Conservation (phyloP, 2,888 invertebrate genomes). For the Drosophila putrida region DNA sequence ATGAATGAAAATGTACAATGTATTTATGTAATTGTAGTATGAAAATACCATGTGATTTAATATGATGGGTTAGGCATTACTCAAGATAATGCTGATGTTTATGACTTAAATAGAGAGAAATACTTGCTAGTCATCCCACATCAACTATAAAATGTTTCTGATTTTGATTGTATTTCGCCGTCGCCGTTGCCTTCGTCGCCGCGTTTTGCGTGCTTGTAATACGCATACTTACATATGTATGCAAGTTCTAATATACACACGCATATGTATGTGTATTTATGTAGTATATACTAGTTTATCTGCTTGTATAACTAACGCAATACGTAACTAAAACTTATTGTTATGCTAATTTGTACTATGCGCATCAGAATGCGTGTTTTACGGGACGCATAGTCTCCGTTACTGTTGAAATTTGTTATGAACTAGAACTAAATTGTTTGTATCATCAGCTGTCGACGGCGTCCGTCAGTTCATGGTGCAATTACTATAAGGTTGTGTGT, state of each 20-base stretch:
- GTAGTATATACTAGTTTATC: slow-evolving; percentile 1
- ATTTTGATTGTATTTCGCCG: slow-evolving; percentile 2
- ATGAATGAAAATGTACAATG: slow-evolving; percentile 22
- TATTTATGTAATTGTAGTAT: slow-evolving; percentile 19
- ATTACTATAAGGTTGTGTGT: neutral
- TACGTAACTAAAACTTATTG: slow-evolving; percentile 31
- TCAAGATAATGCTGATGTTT: slow-evolving; percentile 12
- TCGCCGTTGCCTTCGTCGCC: slow-evolving; percentile 10
- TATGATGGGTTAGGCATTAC: slow-evolving; percentile 1
- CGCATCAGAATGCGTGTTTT: slow-evolving; percentile 18
- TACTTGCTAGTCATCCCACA: slow-evolving; percentile 12
- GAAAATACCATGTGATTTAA: slow-evolving; percentile 23
- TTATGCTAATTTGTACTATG: slow-evolving; percentile 41
- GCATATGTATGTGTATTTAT: neutral
- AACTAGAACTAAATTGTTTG: slow-evolving; percentile 36
- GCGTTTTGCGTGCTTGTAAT: slow-evolving; percentile 19
- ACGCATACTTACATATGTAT: slow-evolving; percentile 47
- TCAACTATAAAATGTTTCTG: neutral
- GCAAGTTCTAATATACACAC: slow-evolving; percentile 10
- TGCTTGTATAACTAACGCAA: slow-evolving; percentile 2
- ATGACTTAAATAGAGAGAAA: slow-evolving; percentile 11
- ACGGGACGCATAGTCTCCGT: slow-evolving; percentile 24
- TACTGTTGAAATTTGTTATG: slow-evolving; percentile 27
- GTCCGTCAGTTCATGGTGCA: neutral
- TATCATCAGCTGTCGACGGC: slow-evolving; percentile 41